Base-by-base conservation (phyloP, 1,140 invertebrate species). In the Zophobas atratus region DNA sequence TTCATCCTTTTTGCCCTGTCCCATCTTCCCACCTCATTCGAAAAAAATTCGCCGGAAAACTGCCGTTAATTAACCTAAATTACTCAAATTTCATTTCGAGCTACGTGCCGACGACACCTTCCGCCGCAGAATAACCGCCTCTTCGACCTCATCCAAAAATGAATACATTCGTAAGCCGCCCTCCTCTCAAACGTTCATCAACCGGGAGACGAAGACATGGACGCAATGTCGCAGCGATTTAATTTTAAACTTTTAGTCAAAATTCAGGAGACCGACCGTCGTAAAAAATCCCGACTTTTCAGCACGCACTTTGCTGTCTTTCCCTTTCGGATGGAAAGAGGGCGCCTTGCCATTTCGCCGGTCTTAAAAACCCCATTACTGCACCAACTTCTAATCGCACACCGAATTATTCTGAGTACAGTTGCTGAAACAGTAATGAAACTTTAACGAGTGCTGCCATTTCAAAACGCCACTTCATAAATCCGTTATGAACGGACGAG, bases 351-450 rank as follows among this genome's bases (percentile, higher is more conserved):
- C 33, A 67, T 32, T 33, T 43, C 8, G 36, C 39, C 60, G 35
- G 39, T 43, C 60, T 67, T 67, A 41, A 67, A 67, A 67, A 41
- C 60, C 60, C 33, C 60, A 67, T 67, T 67, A 67, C 38, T 33
- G 60, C 35, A 43, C 60, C 60, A 43, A 43, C 38, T 67, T 67
- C 60, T 67, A 67, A 67, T 67, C 60, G 60, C 60, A 41, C 60
- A 2, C 8, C 60, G 38, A 67, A 38, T 67, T 43, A 67, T 67
- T 43, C 60, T 41, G 60, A 43, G 60, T 67, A 67, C 39, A 67
- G 60, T 67, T 60, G 20, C 32, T 57, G 56, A 60, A 60, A 67
- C 60, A 67, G 60, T 67, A 67, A 67, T 67, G 60, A 67, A 67
- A 67, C 36, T 67, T 67, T 67, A 67, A 67, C 38, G 60, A 67